These are phyloP conservation scores for Caiman crocodilus DNA, from an alignment of 2,797 vertebrate genomes.

Conservation along the genomic window DNA sequence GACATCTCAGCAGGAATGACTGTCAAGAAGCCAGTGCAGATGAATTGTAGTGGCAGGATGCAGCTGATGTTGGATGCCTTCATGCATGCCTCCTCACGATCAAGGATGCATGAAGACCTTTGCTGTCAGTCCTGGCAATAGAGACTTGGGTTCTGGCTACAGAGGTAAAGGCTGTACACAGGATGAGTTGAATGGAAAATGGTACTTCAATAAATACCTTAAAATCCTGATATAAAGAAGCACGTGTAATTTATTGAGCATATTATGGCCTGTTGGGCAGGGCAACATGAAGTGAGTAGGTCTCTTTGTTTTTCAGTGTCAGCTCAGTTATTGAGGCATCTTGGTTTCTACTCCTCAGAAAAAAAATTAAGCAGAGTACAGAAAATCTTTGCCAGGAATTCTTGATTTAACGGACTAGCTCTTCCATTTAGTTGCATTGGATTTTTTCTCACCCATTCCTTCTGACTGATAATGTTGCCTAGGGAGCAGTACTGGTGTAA, in stretches of 20 bases:
- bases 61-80: background rate
- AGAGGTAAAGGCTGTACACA: background rate
- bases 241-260: rapidly evolving
- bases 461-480: background rate
- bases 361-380: slow-evolving; percentile 14
- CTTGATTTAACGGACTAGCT: background rate
- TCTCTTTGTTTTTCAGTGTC: background rate
- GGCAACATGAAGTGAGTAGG: background rate
- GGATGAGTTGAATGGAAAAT: background rate
- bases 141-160: background rate
- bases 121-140: slow-evolving; percentile 1
- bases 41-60: slow-evolving; percentile 1
- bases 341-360: background rate
- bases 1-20: background rate
- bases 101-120: background rate
- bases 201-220: background rate
- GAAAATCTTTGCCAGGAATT: background rate
- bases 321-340: background rate
- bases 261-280: background rate
- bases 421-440: background rate
- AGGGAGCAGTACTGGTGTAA: background rate
- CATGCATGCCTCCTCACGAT: background rate
- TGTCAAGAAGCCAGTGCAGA: background rate
- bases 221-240: background rate
- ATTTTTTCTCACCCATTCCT: background rate